Evolutionary conservation across 1,140 invertebrate species (phyloP), one percentile per base, ranked within the genome.

Genomic region (Nautilus pompilius): DNA sequence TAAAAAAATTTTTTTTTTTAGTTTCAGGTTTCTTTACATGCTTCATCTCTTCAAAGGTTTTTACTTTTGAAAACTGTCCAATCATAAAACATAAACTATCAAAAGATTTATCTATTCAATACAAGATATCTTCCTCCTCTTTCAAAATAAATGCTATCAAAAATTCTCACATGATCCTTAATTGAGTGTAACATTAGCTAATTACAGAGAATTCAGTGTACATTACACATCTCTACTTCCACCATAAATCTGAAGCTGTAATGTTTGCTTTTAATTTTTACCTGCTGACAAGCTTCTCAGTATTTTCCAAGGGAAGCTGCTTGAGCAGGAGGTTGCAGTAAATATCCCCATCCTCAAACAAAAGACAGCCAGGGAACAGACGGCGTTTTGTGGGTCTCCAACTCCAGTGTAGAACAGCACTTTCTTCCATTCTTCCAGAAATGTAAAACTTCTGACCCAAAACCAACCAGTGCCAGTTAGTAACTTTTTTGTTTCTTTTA

Each of bases 301-400:
- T 29, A 8, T 45, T 22, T 20, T 66, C 65, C 1, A 66, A 3
- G 30, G 70, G 65, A 33, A 76, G n/a, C 24, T 69, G 67, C 57
- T 76, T 76, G 1, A 62, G 45, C 26, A 58, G 54, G 20, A 67
- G 36, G 45, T 56, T 60, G 63, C 71, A 73, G 32, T 64, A 55
- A 17, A 66, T 51, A 58, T 76, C 71, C 5, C 74, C 74, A 22
- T 73, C 74, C 36, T 69, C 65, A 74, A 76, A 76, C 36, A 76
- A 61, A 20, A n/a, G 24, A 68, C 55, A 32, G 20, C 63, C 60
- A 10, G 60, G 55, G 13, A 36, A n/a, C 2, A 70, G 45, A 13
- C 62, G 22, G 30, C 74, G 28, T 54, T 74, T 73, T 15, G 26
- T 32, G 6, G 66, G 24, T n/a, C 57, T 66, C 70, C 70, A 70